Evolutionary conservation across 2,797 vertebrate species (phyloP), one percentile per base, ranked within the genome.

Genomic region (Lutjanus argentimaculatus): DNA sequence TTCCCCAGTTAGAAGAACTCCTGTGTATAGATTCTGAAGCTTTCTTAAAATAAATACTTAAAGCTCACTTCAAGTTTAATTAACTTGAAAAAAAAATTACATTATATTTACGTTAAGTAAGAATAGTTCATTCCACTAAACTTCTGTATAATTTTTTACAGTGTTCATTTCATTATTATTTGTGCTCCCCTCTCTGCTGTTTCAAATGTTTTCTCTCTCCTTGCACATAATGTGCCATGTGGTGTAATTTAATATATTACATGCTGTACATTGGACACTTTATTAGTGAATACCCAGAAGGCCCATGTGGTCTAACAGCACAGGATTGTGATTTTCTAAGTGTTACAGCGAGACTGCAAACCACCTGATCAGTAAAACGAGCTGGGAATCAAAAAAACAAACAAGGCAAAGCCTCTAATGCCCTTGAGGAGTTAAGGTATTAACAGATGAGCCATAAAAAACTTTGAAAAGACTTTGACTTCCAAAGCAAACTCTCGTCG

Each of bases 331-430:
- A 80, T 82, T 51, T 66, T 73, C 61, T 1, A 16, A 59, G 62
- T 76, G 70, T 67, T 65, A 71, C 58, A 67, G 68, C 8, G 11
- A 74, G 57, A 82, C 71, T 42, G 62, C 71, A 67, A 80, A 64
- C 59, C 67, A 80, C 57, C 77, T 78, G 76, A 88, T 79, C 70
- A 74, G 25, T 64, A 66, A 71, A 82, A 76, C 4, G 1, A 51
- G 25, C 22, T 36, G 30, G 19, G n/a, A 63, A 75, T 72, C 17
- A 73, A 59, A 75, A 62, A 25, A 64, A 48, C 6, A 69, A 80
- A 75, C 19, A 62, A 56, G 40, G 5, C 56, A 62, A 56, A 48
- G 43, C 67, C 61, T 66, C 45, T 19, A 55, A 69, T 53, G 22
- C 67, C 85, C 67, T 80, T 79, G 36, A 84, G 46, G 25, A 79